Base-by-base conservation (phyloP, 37 sponge, comb jelly and placozoan genomes). In the Diacarnus erythraeanus region DNA sequence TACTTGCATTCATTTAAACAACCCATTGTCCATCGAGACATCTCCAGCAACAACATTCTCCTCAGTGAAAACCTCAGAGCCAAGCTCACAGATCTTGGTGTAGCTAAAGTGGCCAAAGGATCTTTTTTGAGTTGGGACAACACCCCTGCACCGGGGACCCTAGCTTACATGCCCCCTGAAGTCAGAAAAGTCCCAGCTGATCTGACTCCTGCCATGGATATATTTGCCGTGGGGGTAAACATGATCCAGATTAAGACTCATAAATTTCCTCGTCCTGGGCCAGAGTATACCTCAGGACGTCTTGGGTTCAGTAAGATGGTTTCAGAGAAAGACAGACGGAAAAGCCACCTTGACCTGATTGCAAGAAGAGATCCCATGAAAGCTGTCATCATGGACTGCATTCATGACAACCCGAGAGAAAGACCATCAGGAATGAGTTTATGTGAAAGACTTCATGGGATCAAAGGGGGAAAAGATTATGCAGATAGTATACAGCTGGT, bases 21-120 rank as follows among this genome's bases (percentile, higher is more conserved):
- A 9, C 80, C 86, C 36, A 79, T 86, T 38, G 80, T 80, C 9
- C 87, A 86, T 36, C 63, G 87, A 73, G 87, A 86, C 69, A 75
- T 86, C 43, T 74, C 80, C 42, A 70, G 79, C 42, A 80, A 80
- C 59, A 86, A 86, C 57, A 74, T 86, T 25, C 80, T 86, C 3
- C 39, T 86, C 3, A 75, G 31, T 37, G 47, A 59, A 17, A 80
- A 72, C 39, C 26, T 29, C 31, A 47, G 69, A n/a, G 80, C 81
- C 37, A 86, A 86, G 42, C 38, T 86, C 74, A 85, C 85, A 27
- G 85, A 85, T 40, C 42, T 85, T 10, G 85, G 85, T 21, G 77
- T 85, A 1, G 76, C 85, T 18, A 85, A 85, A 39, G 58, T 85
- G 40, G 85, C 77, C 42, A 69, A 76, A 40, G 69, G 71, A 2